These are phyloP conservation scores for Himalopsyche tibetana DNA, from an alignment of 2,888 invertebrate species.

Conservation along the genomic window DNA sequence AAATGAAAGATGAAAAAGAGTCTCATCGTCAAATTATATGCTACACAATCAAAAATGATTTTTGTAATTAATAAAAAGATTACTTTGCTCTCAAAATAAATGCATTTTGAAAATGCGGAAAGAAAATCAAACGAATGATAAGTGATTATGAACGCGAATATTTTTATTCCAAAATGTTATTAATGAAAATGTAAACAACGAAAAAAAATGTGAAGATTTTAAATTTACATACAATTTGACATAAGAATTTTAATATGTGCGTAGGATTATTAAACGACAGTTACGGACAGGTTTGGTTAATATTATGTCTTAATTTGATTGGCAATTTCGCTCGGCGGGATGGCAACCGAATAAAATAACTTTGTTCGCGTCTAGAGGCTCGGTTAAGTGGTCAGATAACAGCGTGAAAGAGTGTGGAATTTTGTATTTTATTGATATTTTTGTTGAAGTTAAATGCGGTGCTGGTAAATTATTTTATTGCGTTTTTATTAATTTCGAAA, in stretches of 20 bases:
- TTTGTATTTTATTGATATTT: conserved; percentile 38
- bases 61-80: too few species aligned
- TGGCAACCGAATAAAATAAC: conserved; percentile 24
- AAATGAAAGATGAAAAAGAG: too few species aligned
- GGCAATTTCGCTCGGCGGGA: conserved; percentile 35
- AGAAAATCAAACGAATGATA: too few species aligned
- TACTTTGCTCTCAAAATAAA: too few species aligned
- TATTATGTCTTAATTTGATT: conserved; percentile 27
- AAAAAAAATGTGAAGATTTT: not conserved
- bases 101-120: too few species aligned
- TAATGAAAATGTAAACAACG: not conserved
- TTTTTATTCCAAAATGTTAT: not conserved
- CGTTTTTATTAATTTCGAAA: not conserved
- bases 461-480: not conserved
- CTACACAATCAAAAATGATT: too few species aligned
- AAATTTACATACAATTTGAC: conserved; percentile 28
- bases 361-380: not conserved
- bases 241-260: conserved; percentile 22
- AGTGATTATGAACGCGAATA: too few species aligned
- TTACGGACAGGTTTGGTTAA: conserved; percentile 13
- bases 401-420: conserved; percentile 22
- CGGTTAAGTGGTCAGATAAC: not conserved
- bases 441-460: not conserved
- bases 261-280: conserved; percentile 2
- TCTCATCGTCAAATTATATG: too few species aligned